phyloP scores from a whole-genome alignment of 2,113 vertebrate genomes.

The Isurus oxyrinchus region DNA sequence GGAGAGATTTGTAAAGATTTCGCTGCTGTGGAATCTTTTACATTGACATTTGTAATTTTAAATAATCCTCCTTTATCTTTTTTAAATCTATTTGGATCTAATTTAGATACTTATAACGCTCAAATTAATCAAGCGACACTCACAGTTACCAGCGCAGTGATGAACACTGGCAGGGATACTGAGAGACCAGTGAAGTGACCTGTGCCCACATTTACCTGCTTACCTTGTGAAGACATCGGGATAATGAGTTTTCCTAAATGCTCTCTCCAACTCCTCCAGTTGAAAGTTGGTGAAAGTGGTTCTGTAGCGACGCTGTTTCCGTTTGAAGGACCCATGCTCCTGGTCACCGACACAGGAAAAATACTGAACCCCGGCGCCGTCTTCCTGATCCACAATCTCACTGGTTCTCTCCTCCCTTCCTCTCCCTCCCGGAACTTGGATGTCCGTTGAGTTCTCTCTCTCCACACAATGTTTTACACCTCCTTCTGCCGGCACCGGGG shows the following conservation, averaged over 20 bases:
- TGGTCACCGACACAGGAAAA: background rate
- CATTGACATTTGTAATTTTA: background rate
- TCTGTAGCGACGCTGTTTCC: conserved; percentile 51
- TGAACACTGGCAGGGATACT: background rate
- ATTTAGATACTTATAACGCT: background rate
- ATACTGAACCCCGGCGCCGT: background rate
- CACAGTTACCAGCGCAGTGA: no score
- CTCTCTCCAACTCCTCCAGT: conserved; percentile 55
- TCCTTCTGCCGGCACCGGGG: background rate
- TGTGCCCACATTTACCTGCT: background rate
- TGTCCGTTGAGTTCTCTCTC: background rate
- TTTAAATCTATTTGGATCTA: background rate
- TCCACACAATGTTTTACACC: background rate
- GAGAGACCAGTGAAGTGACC: background rate
- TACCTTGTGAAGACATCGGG: conserved; percentile 58
- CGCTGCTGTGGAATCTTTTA: background rate
- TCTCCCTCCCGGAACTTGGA: background rate
- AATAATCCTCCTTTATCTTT: background rate
- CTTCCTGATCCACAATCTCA: background rate
- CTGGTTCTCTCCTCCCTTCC: background rate
- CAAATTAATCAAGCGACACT: background rate
- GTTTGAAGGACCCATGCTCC: background rate
- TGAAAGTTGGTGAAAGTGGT: conserved; percentile 55
- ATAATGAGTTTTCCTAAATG: conserved; percentile 54
- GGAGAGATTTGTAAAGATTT: background rate